A percentile compares a stretch with the other conserved stretches of the same genome.
Conservation (phyloP, 2,797 vertebrate genomes). For the Potorous gilbertii region DNA sequence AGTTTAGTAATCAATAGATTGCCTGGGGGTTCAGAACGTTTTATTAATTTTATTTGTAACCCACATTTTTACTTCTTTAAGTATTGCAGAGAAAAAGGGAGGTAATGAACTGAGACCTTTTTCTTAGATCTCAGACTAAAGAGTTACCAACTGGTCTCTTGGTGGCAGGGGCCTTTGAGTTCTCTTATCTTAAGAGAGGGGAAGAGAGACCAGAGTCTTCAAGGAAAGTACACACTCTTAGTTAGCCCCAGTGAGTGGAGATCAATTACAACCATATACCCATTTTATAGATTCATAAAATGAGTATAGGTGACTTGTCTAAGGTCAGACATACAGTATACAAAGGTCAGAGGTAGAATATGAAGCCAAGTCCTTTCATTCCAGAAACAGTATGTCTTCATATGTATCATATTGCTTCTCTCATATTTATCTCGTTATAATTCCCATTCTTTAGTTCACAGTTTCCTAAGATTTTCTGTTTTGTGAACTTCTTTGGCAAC, state of each 20-base stretch:
- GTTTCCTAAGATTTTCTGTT: background rate
- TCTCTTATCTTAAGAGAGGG: background rate
- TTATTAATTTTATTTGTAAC: background rate
- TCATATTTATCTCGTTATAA: background rate
- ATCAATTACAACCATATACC: background rate
- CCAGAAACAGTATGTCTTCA: background rate
- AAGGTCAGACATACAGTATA: background rate
- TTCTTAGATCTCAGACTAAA: background rate
- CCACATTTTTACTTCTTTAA: background rate
- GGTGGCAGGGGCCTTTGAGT: background rate
- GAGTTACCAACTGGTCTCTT: background rate
- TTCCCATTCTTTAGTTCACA: background rate
- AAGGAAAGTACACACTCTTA: background rate
- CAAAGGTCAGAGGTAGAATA: background rate
- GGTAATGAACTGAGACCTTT: background rate
- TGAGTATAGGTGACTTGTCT: background rate
- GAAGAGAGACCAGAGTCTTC: background rate
- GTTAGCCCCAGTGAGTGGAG: background rate
- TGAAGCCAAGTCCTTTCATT: accelerated
- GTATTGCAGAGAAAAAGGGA: background rate
- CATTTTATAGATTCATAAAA: slow-evolving; percentile 10
- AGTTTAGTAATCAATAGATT: background rate
- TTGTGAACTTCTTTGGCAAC: background rate
- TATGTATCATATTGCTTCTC: background rate
- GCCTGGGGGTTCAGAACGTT: background rate